Percentiles rank a stretch among this genome's conserved stretches.
Conservation (phyloP, 1,140 invertebrate genomes). For the Lethrus apterus region DNA sequence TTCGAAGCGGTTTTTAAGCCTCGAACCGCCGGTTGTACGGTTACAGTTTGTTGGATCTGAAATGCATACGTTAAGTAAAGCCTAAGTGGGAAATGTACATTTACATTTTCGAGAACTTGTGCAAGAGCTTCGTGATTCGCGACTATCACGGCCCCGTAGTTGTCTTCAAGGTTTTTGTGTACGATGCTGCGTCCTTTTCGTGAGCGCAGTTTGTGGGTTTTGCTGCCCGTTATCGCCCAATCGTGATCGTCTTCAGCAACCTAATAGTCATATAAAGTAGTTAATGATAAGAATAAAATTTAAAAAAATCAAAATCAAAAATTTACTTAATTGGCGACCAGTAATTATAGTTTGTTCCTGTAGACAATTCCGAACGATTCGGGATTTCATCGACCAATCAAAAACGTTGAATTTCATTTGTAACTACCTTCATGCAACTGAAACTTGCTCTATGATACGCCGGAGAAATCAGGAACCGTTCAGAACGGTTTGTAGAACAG, state of each 20-base stretch:
- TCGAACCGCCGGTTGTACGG: slow-evolving; percentile 56
- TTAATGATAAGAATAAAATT: slow-evolving; percentile 6
- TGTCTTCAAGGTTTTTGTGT: slow-evolving; percentile 76
- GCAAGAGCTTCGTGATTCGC: slow-evolving; percentile 81
- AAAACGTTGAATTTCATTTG: too few species aligned
- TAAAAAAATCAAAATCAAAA: too few species aligned
- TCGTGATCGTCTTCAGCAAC: slow-evolving; percentile 49
- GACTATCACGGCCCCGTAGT: slow-evolving; percentile 80
- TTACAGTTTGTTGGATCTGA: slow-evolving; percentile 60
- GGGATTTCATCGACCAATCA: too few species aligned
- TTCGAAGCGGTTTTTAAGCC: slow-evolving; percentile 63
- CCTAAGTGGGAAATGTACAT: slow-evolving; percentile 5
- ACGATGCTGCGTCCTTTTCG: slow-evolving; percentile 69
- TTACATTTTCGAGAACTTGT: slow-evolving; percentile 75
- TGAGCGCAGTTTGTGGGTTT: slow-evolving; percentile 52
- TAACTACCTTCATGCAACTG: too few species aligned
- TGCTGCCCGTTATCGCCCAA: slow-evolving; percentile 39
- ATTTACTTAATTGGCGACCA: too few species aligned
- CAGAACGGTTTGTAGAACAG: too few species aligned
- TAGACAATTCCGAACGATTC: too few species aligned
- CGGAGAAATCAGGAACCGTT: too few species aligned
- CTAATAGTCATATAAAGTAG: slow-evolving; percentile 28
- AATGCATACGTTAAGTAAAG: slow-evolving; percentile 14
- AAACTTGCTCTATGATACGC: too few species aligned
- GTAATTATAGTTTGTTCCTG: too few species aligned